Base-by-base conservation (phyloP, 1,140 invertebrate species). In the Holcopasites calliopsidis region DNA sequence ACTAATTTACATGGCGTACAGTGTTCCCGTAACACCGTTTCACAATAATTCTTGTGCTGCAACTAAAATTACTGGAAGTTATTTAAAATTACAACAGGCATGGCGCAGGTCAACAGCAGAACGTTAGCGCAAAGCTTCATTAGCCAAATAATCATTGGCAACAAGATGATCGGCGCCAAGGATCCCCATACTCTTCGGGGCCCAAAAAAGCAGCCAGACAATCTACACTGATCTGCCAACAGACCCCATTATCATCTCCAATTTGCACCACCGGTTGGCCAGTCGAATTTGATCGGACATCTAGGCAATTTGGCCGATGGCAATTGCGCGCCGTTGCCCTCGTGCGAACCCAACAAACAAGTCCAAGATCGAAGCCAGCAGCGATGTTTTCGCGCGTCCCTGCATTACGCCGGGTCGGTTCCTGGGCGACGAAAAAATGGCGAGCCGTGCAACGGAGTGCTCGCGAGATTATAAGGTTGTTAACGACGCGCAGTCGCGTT, bases 401-500 rank as follows among this genome's bases (percentile, higher is more conserved):
- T 16, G 57, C 69, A 72, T 62, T 64, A 72, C 58, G 58, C 35
- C 64, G 8, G 31, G 33, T 35, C 50, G 28, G 42, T n/a, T 11
- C n/a, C 13, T 47, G 62, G 50, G 18, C 62, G n/a, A 35, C 62
- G 64, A 66, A 52, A 33, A 42, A 66, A 68, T 3, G 3, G 33
- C 1, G 26, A 8, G 60, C 3, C n/a, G 42, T 44, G 5, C 26
- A 42, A n/a, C 21, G 38, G 18, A 38, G 31, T 49, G 42, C 42
- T 21, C 57, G 42, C 42, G 61, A 58, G 44, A 47, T 58, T 69
- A 70, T 65, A 70, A 69, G 52, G 58, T 64, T 70, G 79, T 81
- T 77, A 76, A 80, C 72, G 77, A 50, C 50, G 55, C 65, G 35
- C 74, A 60, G 57, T 47, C 57, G 76, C 52, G 70, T 79, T 49